A percentile compares a stretch with the other conserved stretches of the same genome.
Evolutionary conservation across 2,797 vertebrate genomes (phyloP).

Genomic region (Anguilla megastoma): DNA sequence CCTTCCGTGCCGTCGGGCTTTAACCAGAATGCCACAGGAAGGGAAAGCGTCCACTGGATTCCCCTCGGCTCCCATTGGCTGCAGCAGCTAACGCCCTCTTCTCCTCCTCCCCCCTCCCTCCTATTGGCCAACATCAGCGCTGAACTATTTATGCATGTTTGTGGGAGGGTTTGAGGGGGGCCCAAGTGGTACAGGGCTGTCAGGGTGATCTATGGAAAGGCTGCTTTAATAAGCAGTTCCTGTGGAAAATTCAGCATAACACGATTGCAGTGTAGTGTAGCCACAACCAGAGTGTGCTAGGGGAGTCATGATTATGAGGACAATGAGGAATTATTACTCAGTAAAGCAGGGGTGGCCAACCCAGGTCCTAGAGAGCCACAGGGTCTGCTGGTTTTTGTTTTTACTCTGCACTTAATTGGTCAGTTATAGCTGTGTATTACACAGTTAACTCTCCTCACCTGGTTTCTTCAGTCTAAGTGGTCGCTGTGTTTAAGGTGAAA

Average conservation of each 20-base stretch:
- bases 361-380: too few species aligned
- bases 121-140: background rate
- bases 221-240: constrained; percentile 39
- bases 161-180: background rate
- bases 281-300: background rate
- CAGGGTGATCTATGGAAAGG: constrained; percentile 34
- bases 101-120: background rate
- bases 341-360: background rate
- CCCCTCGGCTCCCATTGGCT: background rate
- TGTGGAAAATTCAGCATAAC: constrained; percentile 47
- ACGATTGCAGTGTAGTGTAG: background rate
- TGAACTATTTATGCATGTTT: background rate
- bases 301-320: background rate
- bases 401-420: too few species aligned
- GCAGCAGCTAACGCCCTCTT: background rate
- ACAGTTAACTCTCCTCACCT: too few species aligned
- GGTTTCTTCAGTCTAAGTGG: too few species aligned
- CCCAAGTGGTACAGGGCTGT: constrained; percentile 19
- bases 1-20: too few species aligned
- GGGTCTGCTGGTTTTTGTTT: too few species aligned
- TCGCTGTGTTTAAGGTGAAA: too few species aligned
- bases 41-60: background rate
- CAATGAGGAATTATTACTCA: background rate
- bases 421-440: too few species aligned
- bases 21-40: background rate